Conservation (phyloP, 2,888 invertebrate species). For the Noctua fimbriata region DNA sequence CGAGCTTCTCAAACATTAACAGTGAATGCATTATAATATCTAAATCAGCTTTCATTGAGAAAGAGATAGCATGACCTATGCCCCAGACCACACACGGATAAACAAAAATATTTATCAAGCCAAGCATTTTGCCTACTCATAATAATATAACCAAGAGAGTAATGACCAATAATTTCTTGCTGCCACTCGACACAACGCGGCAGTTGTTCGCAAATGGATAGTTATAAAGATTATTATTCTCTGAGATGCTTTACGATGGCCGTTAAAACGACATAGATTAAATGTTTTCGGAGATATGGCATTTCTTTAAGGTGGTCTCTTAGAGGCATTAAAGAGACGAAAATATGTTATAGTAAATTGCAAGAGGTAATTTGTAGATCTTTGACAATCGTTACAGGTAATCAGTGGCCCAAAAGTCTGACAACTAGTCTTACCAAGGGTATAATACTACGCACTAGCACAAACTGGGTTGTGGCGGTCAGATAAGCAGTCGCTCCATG, state of each 20-base stretch:
- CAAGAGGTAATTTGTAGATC: background rate
- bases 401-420: background rate
- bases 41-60: conserved; percentile 18
- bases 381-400: background rate
- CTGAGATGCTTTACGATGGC: conserved; percentile 45
- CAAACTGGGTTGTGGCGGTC: background rate
- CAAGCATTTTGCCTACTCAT: conserved; percentile 17
- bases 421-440: background rate
- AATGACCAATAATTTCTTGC: conserved; percentile 40
- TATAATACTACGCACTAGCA: background rate
- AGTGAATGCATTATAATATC: background rate
- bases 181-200: conserved; percentile 20
- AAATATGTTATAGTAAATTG: background rate
- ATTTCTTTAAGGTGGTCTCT: background rate
- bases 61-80: conserved; percentile 1
- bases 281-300: conserved; percentile 29
- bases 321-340: background rate
- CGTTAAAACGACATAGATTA: conserved; percentile 43
- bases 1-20: background rate
- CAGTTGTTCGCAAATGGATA: conserved; percentile 36
- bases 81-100: conserved; percentile 32
- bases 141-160: conserved; percentile 17
- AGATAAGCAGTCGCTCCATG: background rate
- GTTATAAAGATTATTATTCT: conserved; percentile 55
- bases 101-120: conserved; percentile 2